phyloP scores from a whole-genome alignment of 2,888 invertebrate species.

The Salticus scenicus region DNA sequence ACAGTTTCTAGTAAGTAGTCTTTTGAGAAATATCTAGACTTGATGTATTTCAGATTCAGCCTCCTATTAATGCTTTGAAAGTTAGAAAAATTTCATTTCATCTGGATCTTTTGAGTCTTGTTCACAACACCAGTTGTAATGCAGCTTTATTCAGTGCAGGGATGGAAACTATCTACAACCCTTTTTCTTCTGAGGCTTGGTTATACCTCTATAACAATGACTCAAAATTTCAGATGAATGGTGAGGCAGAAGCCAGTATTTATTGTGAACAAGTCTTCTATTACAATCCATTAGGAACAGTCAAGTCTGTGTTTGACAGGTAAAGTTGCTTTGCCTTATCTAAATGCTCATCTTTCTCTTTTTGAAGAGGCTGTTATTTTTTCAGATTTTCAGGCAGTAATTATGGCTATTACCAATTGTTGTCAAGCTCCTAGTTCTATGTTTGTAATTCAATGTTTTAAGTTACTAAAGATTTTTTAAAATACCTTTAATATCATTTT shows the following conservation, averaged over 20 bases:
- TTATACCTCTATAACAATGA: neutral
- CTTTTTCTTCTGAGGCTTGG: neutral
- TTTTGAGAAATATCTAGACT: neutral
- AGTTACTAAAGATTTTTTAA: no score
- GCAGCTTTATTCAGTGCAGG: neutral
- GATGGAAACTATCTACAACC: neutral
- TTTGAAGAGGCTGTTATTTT: neutral
- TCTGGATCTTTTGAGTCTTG: no score
- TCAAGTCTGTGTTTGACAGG: neutral
- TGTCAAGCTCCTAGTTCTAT: slow-evolving; percentile 4
- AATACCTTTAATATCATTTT: no score
- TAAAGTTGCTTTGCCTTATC: neutral
- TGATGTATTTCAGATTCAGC: neutral
- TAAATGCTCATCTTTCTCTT: slow-evolving; percentile 10
- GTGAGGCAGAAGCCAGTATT: slow-evolving; percentile 6
- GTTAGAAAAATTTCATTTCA: neutral
- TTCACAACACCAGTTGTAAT: no score
- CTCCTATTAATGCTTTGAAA: neutral
- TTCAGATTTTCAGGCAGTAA: neutral
- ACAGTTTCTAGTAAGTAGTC: neutral
- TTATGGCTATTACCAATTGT: slow-evolving; percentile 15
- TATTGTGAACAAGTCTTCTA: slow-evolving; percentile 10
- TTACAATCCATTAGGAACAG: neutral
- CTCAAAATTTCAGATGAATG: neutral
- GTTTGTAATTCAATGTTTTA: neutral